Percentiles rank a stretch among this genome's conserved stretches.
These are phyloP conservation scores for Ecdyonurus torrentis DNA, from an alignment of 2,888 invertebrate genomes.

Conservation along the genomic window DNA sequence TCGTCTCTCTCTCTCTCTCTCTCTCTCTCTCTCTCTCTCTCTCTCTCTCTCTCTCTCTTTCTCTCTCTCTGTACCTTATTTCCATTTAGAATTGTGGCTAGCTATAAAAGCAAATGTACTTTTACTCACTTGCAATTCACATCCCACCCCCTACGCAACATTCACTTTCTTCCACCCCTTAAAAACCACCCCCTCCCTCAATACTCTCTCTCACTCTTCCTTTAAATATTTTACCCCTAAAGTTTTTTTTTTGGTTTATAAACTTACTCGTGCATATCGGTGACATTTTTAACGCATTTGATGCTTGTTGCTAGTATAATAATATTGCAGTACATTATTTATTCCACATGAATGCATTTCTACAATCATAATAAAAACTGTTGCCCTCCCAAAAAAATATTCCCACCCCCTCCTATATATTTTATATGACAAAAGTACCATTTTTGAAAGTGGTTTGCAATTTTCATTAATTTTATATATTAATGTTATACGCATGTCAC, in stretches of 20 bases:
- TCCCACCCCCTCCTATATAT: not conserved
- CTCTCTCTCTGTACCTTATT: not conserved
- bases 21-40: not conserved
- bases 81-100: not conserved
- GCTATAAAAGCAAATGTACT: not conserved
- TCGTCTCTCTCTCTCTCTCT: not conserved
- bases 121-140: not conserved
- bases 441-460: not conserved
- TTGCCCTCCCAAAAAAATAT: too few relatives aligned
- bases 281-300: not conserved
- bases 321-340: not conserved
- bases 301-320: not conserved
- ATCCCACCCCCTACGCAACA: not conserved
- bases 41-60: not conserved
- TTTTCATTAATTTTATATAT: too few relatives aligned
- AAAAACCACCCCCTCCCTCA: too few relatives aligned
- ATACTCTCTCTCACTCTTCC: too few relatives aligned
- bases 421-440: not conserved
- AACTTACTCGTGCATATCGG: not conserved
- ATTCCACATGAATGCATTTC: not conserved
- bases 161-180: not conserved
- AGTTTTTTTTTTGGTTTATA: not conserved
- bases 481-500: not conserved
- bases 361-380: not conserved
- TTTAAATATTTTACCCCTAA: too few relatives aligned